Base-by-base conservation (phyloP, 2,888 invertebrate species). In the Drosophila leonis region DNA sequence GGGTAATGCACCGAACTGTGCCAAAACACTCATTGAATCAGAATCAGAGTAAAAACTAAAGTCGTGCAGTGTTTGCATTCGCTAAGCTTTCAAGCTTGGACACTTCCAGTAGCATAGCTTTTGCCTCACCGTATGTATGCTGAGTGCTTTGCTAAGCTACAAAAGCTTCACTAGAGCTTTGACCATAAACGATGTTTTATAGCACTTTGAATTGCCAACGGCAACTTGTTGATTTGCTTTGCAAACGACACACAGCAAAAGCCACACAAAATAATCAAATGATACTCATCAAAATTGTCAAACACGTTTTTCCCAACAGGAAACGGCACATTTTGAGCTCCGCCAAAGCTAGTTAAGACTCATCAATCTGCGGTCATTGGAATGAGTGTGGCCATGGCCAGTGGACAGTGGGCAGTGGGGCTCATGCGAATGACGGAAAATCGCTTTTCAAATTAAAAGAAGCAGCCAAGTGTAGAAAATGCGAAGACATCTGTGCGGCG, bases 361-460 rank as follows among this genome's bases (percentile, higher is more conserved):
- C 72, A 72, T 88, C 88, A 70, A 65, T 82, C 66, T 72, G 66
- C 49, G 62, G 74, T 59, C 66, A 67, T 52, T 56, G 56, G 18
- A 63, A 15, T 18, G 37, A 27, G 41, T 20, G 18, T 44, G 18
- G 54, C 52, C 41, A 35, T 44, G 15, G 56, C n/a, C n/a, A 39
- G 39, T 9, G 51, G 49, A n/a, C n/a, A 35, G 24, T 44, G 15
- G 56, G 39, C n/a, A 39, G 39, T 9, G 51, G 49, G 56, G 54
- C 51, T 37, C 66, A 51, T 72, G 44, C 60, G 64, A 72, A 71
- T 44, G 64, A 57, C 73, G 64, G 66, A 54, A 72, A 74, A 75
- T 81, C 75, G 81, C 65, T 72, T 87, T 89, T 79, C 76, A 83
- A 87, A 89, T 89, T 81, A 84, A 75, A 81, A 78, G 76, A 69